These are phyloP conservation scores for Coregonus suidteri DNA, from an alignment of 2,797 vertebrate species.

Conservation along the genomic window DNA sequence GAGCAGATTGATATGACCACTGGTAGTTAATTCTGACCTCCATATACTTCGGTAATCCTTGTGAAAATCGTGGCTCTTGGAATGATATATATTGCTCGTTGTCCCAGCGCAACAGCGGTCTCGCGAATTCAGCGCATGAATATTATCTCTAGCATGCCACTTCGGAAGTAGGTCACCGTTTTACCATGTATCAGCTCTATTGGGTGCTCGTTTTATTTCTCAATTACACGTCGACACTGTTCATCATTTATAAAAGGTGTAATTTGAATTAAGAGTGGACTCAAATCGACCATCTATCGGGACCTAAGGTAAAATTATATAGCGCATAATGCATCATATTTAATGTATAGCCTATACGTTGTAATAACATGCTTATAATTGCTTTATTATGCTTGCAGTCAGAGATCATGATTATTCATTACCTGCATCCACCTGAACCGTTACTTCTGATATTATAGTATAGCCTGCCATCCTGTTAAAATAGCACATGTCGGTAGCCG, in stretches of 20 bases:
- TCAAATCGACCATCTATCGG: conserved; percentile 31
- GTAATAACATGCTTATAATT: conserved; percentile 37
- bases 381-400: conserved; percentile 10
- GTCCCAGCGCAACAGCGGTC: conserved; percentile 73
- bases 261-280: conserved; percentile 8
- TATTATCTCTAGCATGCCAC: conserved; percentile 79
- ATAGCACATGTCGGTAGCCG: conserved; percentile 47
- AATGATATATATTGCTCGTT: conserved; percentile 52
- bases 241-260: conserved; percentile 28
- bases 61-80: conserved; percentile 13
- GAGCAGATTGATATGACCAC: neutral
- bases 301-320: conserved; percentile 35
- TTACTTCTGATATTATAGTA: conserved; percentile 48
- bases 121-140: conserved; percentile 75
- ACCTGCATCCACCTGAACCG: conserved; percentile 39
- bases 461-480: conserved; percentile 60
- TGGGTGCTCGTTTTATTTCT: conserved; percentile 61
- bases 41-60: neutral
- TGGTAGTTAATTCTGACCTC: neutral
- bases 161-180: conserved; percentile 87
- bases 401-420: conserved; percentile 15
- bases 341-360: conserved; percentile 6
- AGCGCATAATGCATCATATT: neutral
- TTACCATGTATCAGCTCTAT: conserved; percentile 63
- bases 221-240: conserved; percentile 37